phyloP scores from a whole-genome alignment of 2,113 vertebrate species.

The Ellobius talpinus region DNA sequence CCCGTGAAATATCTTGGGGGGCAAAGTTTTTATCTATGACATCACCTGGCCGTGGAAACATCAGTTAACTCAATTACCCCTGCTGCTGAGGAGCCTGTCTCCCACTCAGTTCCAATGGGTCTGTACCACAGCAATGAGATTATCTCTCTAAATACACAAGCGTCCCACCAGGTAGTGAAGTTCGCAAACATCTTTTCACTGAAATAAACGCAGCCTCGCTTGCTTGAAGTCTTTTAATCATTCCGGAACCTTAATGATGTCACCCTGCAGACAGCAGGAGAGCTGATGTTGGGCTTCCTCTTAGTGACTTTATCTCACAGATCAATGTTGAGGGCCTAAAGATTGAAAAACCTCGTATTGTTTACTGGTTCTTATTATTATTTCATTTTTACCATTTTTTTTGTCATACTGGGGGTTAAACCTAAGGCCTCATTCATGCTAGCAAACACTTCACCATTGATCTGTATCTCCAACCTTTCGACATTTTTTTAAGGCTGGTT shows the following conservation, averaged over 20 bases:
- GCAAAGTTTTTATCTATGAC: slow-evolving; percentile 57
- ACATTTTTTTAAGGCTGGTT: not conserved
- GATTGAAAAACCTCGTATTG: not conserved
- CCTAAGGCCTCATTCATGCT: not conserved
- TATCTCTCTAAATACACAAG: slow-evolving; percentile 28
- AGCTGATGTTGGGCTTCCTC: slow-evolving; percentile 1
- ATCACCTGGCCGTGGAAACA: slow-evolving; percentile 50
- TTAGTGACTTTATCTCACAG: not conserved
- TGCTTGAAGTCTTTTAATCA: slow-evolving; percentile 52
- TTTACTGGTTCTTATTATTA: not conserved
- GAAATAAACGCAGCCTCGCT: not conserved
- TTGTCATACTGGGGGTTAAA: not conserved
- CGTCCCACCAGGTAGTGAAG: not conserved
- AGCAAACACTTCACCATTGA: not conserved
- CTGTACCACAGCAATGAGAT: not conserved
- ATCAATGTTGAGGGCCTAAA: not conserved
- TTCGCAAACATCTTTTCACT: not conserved
- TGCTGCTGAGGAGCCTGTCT: slow-evolving; percentile 2
- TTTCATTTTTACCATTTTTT: not conserved
- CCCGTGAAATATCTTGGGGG: not conserved
- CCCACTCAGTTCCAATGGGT: not conserved
- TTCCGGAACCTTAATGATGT: not conserved
- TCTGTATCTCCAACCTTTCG: not conserved
- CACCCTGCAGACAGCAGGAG: not conserved
- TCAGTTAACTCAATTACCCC: slow-evolving; percentile 39